phyloP scores from a whole-genome alignment of 2,797 vertebrate species.

The Adrianichthys oophorus region DNA sequence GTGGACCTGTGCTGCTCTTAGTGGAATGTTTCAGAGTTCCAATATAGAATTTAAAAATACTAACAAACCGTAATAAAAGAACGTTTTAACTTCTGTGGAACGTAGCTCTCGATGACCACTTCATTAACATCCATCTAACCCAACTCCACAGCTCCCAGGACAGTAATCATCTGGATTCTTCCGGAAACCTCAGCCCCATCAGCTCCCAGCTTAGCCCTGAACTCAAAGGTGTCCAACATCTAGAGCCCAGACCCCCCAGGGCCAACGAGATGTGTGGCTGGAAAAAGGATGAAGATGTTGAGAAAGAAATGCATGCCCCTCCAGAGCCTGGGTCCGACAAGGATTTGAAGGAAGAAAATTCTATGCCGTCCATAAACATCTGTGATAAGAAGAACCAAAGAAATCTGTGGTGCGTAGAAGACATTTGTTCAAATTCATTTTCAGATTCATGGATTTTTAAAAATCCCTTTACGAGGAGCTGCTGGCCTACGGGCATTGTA shows the following conservation, averaged over 20 bases:
- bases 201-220: slow-evolving; percentile 91
- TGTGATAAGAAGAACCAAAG: slow-evolving; percentile 38
- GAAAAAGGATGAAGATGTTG: slow-evolving; percentile 49
- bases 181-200: slow-evolving; percentile 88
- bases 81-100: not conserved
- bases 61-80: no score
- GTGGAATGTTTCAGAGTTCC: no score
- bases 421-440: no score
- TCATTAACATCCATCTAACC: slow-evolving; percentile 14
- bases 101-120: not conserved
- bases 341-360: slow-evolving; percentile 33
- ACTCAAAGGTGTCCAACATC: slow-evolving; percentile 80
- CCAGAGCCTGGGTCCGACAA: slow-evolving; percentile 61
- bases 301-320: slow-evolving; percentile 47
- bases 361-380: slow-evolving; percentile 27
- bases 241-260: slow-evolving; percentile 53
- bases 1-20: no score
- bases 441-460: no score
- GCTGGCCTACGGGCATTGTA: no score
- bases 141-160: slow-evolving; percentile 80
- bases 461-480: no score
- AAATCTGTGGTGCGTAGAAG: slow-evolving; percentile 45
- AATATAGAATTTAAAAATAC: no score
- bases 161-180: slow-evolving; percentile 88
- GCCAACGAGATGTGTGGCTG: slow-evolving; percentile 54